Evolutionary conservation across 92 coral and sea anemone genomes (phyloP), one percentile per base, ranked within the genome.

Genomic region (Desmophyllum pertusum): DNA sequence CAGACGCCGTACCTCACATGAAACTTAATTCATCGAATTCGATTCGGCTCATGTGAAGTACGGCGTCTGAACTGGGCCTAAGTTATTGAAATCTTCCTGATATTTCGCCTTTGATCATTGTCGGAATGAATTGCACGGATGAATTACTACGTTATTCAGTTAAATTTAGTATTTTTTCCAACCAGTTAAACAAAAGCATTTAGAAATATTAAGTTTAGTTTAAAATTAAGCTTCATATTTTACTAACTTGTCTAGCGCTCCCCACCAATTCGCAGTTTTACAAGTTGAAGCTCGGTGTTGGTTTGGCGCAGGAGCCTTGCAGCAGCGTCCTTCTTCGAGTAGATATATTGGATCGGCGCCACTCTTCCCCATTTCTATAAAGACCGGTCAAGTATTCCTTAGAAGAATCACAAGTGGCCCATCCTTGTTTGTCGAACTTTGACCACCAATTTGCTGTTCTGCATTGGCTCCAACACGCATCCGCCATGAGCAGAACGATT

Each of bases 261-360:
- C 33, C 57, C 80, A 76, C 94, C 94, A 91, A 78, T 91, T 85
- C 25, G 88, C 94, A 8, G 65, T 74, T 38, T 30, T 31, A 43
- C 92, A 89, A 36, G 73, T 76, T 42, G 87, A 75, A 50, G 92
- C 78, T 36, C 53, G 90, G 62, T 85, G 80, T 57, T 62, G 51
- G 72, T 80, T 85, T 4, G 92, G 92, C 13, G 40, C 33, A 4
- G 90, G 83, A 46, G 92, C 90, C 29, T 64, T 78, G 38, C 94
- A 91, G 46, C 92, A 91, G 17, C 55, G 76, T 42, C 68, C 94
- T 66, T 85, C 61, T 55, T 88, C 92, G 35, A 91, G 85, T 21
- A 75, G 76, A 48, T 9, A 18, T 52, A 91, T 85, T 9, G 51
- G 31, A 25, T 91, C n/a, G n/a, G n/a, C 92, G 51, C 45, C 53